A percentile compares a stretch with the other conserved stretches of the same genome.
Evolutionary conservation across 1,140 invertebrate genomes (phyloP).

Genomic region (Harpegnathos saltator): DNA sequence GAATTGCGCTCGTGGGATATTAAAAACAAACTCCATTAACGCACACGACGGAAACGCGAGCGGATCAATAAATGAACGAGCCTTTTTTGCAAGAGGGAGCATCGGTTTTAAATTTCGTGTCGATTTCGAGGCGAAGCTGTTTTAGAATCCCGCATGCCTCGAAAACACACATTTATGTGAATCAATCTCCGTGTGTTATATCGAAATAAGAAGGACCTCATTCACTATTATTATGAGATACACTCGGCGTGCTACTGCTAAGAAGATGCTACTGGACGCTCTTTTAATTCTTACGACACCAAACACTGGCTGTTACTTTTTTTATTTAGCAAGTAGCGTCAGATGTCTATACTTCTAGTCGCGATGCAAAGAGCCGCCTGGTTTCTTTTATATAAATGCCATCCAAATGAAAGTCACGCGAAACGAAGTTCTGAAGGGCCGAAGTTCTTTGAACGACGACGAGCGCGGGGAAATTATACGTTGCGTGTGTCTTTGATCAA

Average conservation of each 20-base stretch:
- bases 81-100: neutral
- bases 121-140: constrained; percentile 15
- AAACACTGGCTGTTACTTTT: neutral
- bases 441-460: constrained; percentile 36
- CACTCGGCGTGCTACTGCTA: neutral
- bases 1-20: constrained; percentile 46
- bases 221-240: neutral
- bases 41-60: constrained; percentile 1
- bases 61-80: constrained; percentile 13
- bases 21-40: constrained; percentile 42
- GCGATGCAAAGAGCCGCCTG: neutral
- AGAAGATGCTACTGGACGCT: neutral
- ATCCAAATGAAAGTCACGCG: constrained; percentile 39
- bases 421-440: constrained; percentile 37
- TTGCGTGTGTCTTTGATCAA: constrained; percentile 56
- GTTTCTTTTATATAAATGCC: constrained; percentile 46
- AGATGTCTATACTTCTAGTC: constrained; percentile 35
- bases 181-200: neutral
- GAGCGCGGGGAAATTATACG: constrained; percentile 47
- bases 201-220: too few species aligned
- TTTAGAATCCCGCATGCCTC: neutral
- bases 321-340: constrained; percentile 9
- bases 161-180: neutral
- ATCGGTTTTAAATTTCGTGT: constrained; percentile 30
- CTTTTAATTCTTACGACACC: neutral